phyloP scores from a whole-genome alignment of 1,140 invertebrate species.

The Philotrypesis tridentata region DNA sequence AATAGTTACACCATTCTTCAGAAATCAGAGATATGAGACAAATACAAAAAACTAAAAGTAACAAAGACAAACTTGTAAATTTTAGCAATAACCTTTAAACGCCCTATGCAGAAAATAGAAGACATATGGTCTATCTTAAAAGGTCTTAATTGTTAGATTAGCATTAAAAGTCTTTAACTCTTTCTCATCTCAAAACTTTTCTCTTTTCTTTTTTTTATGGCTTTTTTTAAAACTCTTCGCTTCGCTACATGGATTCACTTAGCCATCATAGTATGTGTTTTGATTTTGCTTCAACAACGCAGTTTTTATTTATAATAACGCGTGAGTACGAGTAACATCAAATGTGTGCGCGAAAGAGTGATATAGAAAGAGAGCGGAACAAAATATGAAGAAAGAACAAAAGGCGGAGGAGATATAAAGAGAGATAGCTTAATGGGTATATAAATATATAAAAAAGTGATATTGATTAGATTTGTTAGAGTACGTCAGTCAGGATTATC shows the following conservation, averaged over 20 bases:
- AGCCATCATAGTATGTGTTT: slow-evolving; percentile 20
- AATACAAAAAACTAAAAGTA: background rate
- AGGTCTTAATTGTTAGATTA: slow-evolving; percentile 35
- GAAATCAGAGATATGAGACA: slow-evolving; percentile 1
- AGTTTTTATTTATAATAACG: background rate
- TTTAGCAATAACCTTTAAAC: slow-evolving; percentile 41
- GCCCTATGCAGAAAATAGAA: slow-evolving; percentile 26
- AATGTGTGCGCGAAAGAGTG: background rate
- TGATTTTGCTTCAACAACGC: slow-evolving; percentile 39
- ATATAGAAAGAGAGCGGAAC: background rate
- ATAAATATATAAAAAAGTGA: slow-evolving; percentile 43
- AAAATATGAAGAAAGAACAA: background rate
- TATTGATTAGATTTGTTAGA: slow-evolving; percentile 43
- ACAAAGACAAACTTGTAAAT: slow-evolving; percentile 28
- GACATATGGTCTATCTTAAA: slow-evolving; percentile 27
- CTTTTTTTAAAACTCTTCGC: slow-evolving; percentile 19
- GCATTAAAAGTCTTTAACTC: slow-evolving; percentile 7
- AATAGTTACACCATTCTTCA: slow-evolving; percentile 7
- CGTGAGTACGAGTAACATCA: background rate
- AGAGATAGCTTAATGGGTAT: slow-evolving; percentile 5
- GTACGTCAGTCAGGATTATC: slow-evolving; percentile 47
- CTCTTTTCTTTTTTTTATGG: slow-evolving; percentile 3
- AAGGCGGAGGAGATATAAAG: background rate
- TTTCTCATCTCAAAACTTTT: slow-evolving; percentile 4
- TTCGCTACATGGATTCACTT: slow-evolving; percentile 24